Base-by-base conservation (phyloP, 1,140 invertebrate species). In the Zaprionus tsacasi region DNA sequence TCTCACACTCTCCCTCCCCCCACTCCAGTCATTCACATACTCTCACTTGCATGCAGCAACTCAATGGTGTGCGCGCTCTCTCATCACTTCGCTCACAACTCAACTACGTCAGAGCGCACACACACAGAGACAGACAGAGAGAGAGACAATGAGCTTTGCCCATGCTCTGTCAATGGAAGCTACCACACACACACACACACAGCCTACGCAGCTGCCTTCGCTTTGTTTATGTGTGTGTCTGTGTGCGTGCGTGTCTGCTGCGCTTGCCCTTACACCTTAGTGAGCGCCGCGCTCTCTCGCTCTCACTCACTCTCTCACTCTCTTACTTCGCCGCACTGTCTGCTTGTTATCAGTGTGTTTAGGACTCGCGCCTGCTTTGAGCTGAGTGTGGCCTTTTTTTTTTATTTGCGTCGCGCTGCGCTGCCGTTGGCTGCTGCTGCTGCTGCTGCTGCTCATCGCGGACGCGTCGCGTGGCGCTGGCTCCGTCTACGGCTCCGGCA, bases 281-380 rank as follows among this genome's bases (percentile, higher is more conserved):
- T 30, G 17, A 27, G 48, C 66, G 43, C 13, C 66, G 30, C 64
- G 33, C 36, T 25, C 38, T 15, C 43, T 25, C 27, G 2, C 27
- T 8, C 4, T 13, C 33, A 13, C 33, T 7, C 57, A 48, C 21
- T 38, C 35, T 40, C 55, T 15, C 54, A 15, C 30, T 59, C 27
- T 25, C 11, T 58, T 6, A 1, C 6, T 43, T 12, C 21, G 3
- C 7, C 54, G 40, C 38, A 40, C 13, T 43, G 36, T 8, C 25
- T 60, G 58, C 55, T 52, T 58, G 67, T 75, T 75, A 75, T 75
- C 72, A 75, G 55, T 63, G 40, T 45, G n/a, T n/a, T 65, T 70
- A 80, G 78, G 78, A 80, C 76, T 65, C 21, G 21, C 36, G 30
- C 57, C 63, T 40, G 21, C 50, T 43, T 13, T 55, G 45, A 10